Base-by-base conservation (phyloP, 2,797 vertebrate species). In the Tokudaia muenninki region DNA sequence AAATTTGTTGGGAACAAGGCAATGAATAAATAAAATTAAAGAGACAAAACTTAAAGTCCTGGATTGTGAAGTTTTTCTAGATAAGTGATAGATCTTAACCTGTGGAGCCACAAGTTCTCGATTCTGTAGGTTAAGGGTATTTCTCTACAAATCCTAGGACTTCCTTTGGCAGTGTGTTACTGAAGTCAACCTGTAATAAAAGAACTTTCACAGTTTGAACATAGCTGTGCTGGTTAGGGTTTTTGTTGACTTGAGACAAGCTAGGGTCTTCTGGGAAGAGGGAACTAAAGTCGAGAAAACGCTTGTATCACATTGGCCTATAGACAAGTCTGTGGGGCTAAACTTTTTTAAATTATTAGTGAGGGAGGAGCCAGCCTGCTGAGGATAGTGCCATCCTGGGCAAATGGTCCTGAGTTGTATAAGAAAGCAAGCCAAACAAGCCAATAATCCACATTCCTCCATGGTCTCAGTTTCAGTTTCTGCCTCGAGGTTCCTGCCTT, bases 1-100 rank as follows among this genome's bases (percentile, higher is more conserved):
- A 70, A n/a, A 50, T 94, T 77, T 82, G 44, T 82, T 59, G 92
- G 75, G 34, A 79, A 47, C 37, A 92, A 95, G 34, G 44, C 47
- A 87, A 94, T 50, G 63, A 78, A 87, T 75, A 83, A 55, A 61
- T 3, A 93, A 52, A 84, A 37, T 47, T 55, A 55, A 87, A 72
- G 21, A 34, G 59, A 81, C 26, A 47, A 77, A 87, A 72, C 17
- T 34, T 10, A 92, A 96, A 90, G 74, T 55, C 34, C n/a, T 44
- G 59, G 31, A 37, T 26, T 44, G 41, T 79, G 24, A 19, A 21
- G 3, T 70, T 92, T 91, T 91, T 17, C 57, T 70, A 47, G 50
- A 81, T 74, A 17, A 11, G 8, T 75, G 13, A 47, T 22, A 26
- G 26, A 21, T 8, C 72, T 63, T 67, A 7, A 37, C 37, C n/a